Percentiles rank a stretch among this genome's conserved stretches.
phyloP scores from a whole-genome alignment of 2,113 vertebrate species.

The Petrocephalus microphthalmus region DNA sequence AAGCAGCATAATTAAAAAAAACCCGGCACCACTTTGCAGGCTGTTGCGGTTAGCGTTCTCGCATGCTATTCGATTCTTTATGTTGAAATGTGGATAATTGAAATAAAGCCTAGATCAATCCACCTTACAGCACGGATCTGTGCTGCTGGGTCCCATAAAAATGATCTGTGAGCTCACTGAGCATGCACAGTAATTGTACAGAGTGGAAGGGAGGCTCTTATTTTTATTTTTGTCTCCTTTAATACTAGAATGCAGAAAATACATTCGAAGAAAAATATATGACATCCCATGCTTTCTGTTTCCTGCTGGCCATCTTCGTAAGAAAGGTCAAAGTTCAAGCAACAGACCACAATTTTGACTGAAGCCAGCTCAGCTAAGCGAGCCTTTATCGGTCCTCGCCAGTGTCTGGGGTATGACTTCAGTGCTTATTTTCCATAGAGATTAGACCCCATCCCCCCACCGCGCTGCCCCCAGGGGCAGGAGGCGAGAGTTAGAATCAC shows the following conservation, averaged over 20 bases:
- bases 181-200: not conserved
- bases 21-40: not conserved
- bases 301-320: not conserved
- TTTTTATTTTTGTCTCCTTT: not conserved
- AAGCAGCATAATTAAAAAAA: not conserved
- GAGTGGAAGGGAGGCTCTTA: not conserved
- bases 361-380: not conserved
- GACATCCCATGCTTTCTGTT: not conserved
- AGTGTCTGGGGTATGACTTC: not conserved
- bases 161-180: not conserved
- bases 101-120: not conserved
- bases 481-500: conserved; percentile 18
- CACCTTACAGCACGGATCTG: not conserved
- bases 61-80: not conserved
- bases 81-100: not conserved
- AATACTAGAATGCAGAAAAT: not conserved
- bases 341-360: not conserved
- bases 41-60: not conserved
- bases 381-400: not conserved
- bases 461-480: not conserved
- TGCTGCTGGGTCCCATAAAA: not conserved
- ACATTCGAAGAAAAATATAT: not conserved
- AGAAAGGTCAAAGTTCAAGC: not conserved
- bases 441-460: not conserved
- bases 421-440: conserved; percentile 10